phyloP scores from a whole-genome alignment of 2,888 invertebrate species.

The Heliconius aoede region DNA sequence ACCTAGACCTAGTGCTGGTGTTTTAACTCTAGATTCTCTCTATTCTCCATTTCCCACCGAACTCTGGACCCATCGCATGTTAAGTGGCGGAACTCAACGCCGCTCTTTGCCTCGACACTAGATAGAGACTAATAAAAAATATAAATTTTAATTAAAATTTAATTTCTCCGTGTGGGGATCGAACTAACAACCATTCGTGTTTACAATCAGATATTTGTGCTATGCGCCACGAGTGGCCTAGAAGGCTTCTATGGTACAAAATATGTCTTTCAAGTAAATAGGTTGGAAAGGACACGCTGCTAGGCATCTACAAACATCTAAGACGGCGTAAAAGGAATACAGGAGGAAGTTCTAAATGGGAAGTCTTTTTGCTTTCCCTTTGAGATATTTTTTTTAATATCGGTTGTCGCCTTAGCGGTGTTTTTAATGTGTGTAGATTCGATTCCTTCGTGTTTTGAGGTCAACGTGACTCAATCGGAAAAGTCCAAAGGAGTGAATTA shows the following conservation, averaged over 20 bases:
- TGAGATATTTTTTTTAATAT: neutral
- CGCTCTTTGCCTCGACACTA: too few species aligned
- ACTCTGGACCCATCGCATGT: too few species aligned
- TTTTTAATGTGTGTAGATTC: neutral
- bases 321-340: conserved; percentile 22
- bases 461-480: too few species aligned
- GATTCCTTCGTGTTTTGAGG: too few species aligned
- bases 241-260: neutral
- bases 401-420: neutral
- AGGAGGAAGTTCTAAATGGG: neutral
- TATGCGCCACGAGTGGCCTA: neutral
- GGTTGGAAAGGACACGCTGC: conserved; percentile 11
- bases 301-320: conserved; percentile 29
- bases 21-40: too few species aligned
- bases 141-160: too few species aligned
- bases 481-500: too few species aligned
- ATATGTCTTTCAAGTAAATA: conserved; percentile 16
- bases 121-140: too few species aligned
- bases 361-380: conserved; percentile 6
- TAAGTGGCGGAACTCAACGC: too few species aligned
- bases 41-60: too few species aligned
- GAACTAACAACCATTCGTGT: neutral
- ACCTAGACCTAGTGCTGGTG: too few species aligned
- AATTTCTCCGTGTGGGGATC: too few species aligned
- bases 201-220: neutral